Base-by-base conservation (phyloP, 1,140 invertebrate genomes). In the Anthonomus grandis region DNA sequence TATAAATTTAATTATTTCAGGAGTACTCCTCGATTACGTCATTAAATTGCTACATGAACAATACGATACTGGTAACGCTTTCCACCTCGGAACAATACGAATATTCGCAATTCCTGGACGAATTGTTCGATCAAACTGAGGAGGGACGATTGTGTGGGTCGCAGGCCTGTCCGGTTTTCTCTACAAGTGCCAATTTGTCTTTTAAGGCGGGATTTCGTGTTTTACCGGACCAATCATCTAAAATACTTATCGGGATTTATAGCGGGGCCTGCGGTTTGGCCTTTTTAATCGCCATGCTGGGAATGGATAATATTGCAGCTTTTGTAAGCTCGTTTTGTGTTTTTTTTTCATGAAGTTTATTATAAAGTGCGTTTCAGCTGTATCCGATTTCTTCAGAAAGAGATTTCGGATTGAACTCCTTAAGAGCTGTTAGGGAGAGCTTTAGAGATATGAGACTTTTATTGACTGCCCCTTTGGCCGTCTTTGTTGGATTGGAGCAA, bases 401-500 rank as follows among this genome's bases (percentile, higher is more conserved):
- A 71, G 71, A 74, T 18, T 63, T 67, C 42, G 62, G 66, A 15
- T 69, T 78, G 4, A 71, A 75, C 0, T 75, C 77, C 0, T 71
- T 79, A 57, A 66, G 74, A 15, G 72, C 70, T 2, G 60, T 74
- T 1, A 62, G 71, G 6, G 75, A 77, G 3, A 63, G 76, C 6
- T 65, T 76, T 9, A 70, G 65, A 42, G 80, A 82, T 56, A 71
- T 74, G 9, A 76, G 81, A 36, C 69, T 86, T 10, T 75, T 82
- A 58, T 72, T 86, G 15, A 79, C 81, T 2, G 79, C 79, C 0
- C 84, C 85, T 0, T 76, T 87, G 58, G 82, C 83, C 0, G 70
- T 86, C 9, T 87, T 86, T 62, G 86, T 87, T 50, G 86, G 86
- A 21, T 70, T 87, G 31, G 85, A 87, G 68, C 85, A 87, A 69